Evolutionary conservation across 1,140 invertebrate species (phyloP), one percentile per base, ranked within the genome.

Genomic region (Drosophila chauvacae): DNA sequence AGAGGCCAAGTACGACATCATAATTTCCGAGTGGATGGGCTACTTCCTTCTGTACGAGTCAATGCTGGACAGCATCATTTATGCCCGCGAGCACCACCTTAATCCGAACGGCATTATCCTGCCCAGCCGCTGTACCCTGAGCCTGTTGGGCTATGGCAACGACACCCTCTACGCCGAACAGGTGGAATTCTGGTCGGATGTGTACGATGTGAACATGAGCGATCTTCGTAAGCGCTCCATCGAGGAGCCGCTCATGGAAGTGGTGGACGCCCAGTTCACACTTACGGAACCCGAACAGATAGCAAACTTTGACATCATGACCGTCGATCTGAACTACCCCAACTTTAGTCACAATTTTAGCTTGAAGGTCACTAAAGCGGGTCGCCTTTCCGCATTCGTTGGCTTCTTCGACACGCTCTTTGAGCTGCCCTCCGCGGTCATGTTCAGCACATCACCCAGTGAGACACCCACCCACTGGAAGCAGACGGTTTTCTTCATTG

Each of bases 11-110:
- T 97, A 99, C 20, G 98, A 99, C 93, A 95, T 99, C 26, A 98
- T 99, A 80, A 96, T 99, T 35, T 99, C 98, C 7, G 99, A 99
- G 93, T 99, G 99, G 99, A 99, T 99, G 99, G 99, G 99, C 6
- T 99, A 99, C 93, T 99, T 99, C 93, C 93, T 99, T 47, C 94
- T 99, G 9, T 99, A 99, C 91, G 99, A 99, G 94, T 98, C 98
- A 23, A 99, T 99, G 99, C 93, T 99, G 37, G 97, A 99, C 91
- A 97, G 96, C 92, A 95, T 98, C 23, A 94, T 99, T 37, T 96
- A 95, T 93, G 98, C 98, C 3, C 95, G 98, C 91, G 97, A 99
- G 87, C 95, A 96, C 76, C 98, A 96, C 94, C 94, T 99, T 18
- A 96, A 94, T 60, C 76, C 93, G 26, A 81, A 95, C 57, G 95